Percentiles rank a stretch among this genome's conserved stretches.
Evolutionary conservation across 2,113 vertebrate species (phyloP).

Genomic region (Xiphorhynchus elegans): DNA sequence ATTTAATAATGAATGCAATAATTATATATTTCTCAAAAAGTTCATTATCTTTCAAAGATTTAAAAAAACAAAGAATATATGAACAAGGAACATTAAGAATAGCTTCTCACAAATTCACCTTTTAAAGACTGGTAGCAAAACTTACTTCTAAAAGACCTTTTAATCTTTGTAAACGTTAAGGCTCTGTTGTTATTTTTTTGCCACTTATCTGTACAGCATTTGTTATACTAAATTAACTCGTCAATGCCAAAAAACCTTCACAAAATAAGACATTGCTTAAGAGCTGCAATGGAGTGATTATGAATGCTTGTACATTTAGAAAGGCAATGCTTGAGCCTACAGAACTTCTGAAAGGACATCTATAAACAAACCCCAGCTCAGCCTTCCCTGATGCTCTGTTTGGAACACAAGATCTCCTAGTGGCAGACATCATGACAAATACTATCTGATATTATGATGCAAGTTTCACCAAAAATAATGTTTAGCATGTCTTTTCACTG

Average conservation of each 20-base stretch:
- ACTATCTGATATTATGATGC: neutral
- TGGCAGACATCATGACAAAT: neutral
- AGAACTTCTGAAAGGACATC: neutral
- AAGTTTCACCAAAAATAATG: neutral
- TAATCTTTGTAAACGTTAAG: neutral
- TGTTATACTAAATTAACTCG: neutral
- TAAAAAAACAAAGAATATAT: neutral
- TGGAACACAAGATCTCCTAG: neutral
- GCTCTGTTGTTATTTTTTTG: neutral
- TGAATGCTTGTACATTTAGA: neutral
- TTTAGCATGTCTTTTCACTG: neutral
- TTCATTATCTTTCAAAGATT: neutral
- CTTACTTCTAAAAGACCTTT: neutral
- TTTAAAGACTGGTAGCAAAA: neutral
- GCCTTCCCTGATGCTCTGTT: neutral
- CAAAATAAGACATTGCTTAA: neutral
- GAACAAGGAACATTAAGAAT: neutral
- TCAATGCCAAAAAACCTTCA: neutral
- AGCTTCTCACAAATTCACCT: neutral
- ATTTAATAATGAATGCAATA: neutral
- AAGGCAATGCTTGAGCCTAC: neutral
- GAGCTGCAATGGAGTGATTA: neutral
- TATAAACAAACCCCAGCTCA: neutral
- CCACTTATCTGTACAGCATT: neutral
- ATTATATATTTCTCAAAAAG: neutral